These are phyloP conservation scores for Araneus ventricosus DNA, from an alignment of 1,140 invertebrate genomes.

Conservation along the genomic window DNA sequence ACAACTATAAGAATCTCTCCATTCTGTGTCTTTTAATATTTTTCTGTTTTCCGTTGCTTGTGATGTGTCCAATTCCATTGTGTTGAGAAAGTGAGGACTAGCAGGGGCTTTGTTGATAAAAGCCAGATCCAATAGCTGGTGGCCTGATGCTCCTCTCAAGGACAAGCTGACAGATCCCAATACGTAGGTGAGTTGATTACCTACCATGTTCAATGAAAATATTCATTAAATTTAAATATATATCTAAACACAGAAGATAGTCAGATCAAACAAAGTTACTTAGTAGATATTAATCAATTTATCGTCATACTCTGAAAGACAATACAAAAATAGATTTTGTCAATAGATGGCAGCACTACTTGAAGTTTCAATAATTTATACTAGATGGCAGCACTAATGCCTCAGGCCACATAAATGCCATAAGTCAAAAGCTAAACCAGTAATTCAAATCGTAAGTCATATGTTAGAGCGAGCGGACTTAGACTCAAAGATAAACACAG, in stretches of 20 bases:
- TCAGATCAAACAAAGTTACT: too few species aligned
- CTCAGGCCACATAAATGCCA: too few species aligned
- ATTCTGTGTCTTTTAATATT: not conserved
- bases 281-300: too few species aligned
- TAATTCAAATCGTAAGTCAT: too few species aligned
- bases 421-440: too few species aligned
- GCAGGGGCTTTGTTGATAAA: conserved; percentile 34
- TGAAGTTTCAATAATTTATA: not conserved
- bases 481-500: too few species aligned
- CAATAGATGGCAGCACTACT: not conserved
- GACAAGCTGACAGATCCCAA: conserved; percentile 48
- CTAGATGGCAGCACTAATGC: not conserved
- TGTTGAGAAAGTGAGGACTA: not conserved
- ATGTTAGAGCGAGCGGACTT: too few species aligned
- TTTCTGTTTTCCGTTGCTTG: conserved; percentile 80
- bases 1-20: not conserved
- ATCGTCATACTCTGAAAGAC: too few species aligned
- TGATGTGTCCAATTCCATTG: not conserved
- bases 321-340: too few species aligned
- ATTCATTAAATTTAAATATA: not conserved
- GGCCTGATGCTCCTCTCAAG: conserved; percentile 1
- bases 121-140: conserved; percentile 63
- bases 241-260: not conserved
- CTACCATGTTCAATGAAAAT: not conserved
- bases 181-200: conserved; percentile 32